Base-by-base conservation (phyloP, 2,797 vertebrate species). In the Falco berigora region DNA sequence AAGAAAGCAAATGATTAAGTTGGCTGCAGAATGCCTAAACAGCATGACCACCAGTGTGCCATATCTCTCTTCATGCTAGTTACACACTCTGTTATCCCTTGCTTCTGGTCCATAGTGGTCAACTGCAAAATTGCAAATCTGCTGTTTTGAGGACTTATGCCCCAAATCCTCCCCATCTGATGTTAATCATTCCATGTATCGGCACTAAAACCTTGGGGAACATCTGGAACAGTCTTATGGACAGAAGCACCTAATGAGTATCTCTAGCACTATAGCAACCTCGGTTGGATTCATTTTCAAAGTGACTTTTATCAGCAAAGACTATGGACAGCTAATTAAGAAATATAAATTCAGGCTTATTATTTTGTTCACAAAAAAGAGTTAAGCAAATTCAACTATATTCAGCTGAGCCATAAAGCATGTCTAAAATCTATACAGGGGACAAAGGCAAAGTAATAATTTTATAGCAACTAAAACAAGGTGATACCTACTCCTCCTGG, bases 301-400 rank as follows among this genome's bases (percentile, higher is more conserved):
- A 96, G 82, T 86, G 56, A 83, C 83, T 96, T 94, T 86, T 88
- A 86, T 84, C 86, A 88, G 86, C 71, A 80, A 95, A 68, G 58
- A 76, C 74, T 77, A 86, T 62, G 25, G 56, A 82, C 16, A 19
- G 34, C 46, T 94, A 97, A 97, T 95, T 93, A 96, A 88, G 73
- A 95, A 92, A 86, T 76, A 84, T 74, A 90, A 90, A 88, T 85
- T 90, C 85, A 77, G 21, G 52, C n/a, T 92, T 88, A 78, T 92
- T 86, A 84, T 68, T 97, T 83, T 91, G 36, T 76, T 82, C 55
- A 90, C 58, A 85, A 84, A 76, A 73, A 78, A 72, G 18, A 4
- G n/a, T 32, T 76, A 89, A 77, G 61, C 22, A 93, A 95, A 94
- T 87, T 72, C 62, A 88, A n/a, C 62, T 78, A 32, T 47, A 76